Evolutionary conservation across 2,888 invertebrate species (phyloP).

Genomic region (Aphodius sticticus): DNA sequence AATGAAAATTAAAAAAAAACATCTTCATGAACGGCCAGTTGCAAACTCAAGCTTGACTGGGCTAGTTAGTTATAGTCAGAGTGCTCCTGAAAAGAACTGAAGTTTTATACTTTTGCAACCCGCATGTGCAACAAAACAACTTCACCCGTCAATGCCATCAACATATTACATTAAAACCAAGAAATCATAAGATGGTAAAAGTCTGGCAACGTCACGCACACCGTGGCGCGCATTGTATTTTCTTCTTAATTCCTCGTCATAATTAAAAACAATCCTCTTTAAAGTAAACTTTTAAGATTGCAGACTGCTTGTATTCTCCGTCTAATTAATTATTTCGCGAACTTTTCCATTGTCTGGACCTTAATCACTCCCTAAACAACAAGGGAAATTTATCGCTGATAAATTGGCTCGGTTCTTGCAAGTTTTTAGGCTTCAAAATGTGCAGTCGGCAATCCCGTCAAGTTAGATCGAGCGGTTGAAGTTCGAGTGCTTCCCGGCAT

Average conservation of each 20-base stretch:
- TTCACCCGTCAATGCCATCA: too few relatives aligned
- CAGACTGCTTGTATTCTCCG: background rate
- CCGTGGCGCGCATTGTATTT: background rate
- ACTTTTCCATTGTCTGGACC: background rate
- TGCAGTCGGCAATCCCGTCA: constrained; percentile 17
- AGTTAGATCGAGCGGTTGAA: constrained; percentile 16
- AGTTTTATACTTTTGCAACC: too few relatives aligned
- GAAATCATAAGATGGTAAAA: background rate
- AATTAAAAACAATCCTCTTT: background rate
- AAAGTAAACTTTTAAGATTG: background rate
- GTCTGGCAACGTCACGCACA: background rate
- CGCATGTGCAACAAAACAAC: too few relatives aligned
- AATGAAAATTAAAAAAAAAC: too few relatives aligned
- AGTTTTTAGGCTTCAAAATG: constrained; percentile 16
- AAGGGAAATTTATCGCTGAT: constrained; percentile 7
- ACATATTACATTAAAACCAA: too few relatives aligned
- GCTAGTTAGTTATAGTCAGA: too few relatives aligned
- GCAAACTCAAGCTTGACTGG: too few relatives aligned
- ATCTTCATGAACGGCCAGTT: too few relatives aligned
- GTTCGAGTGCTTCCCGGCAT: constrained; percentile 15
- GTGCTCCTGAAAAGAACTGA: too few relatives aligned
- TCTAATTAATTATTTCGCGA: background rate
- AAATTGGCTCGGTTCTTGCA: constrained; percentile 16
- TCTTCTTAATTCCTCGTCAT: background rate
- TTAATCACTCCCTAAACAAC: background rate